Evolutionary conservation across 2,888 invertebrate genomes (phyloP).

Genomic region (Steromphala cineraria): DNA sequence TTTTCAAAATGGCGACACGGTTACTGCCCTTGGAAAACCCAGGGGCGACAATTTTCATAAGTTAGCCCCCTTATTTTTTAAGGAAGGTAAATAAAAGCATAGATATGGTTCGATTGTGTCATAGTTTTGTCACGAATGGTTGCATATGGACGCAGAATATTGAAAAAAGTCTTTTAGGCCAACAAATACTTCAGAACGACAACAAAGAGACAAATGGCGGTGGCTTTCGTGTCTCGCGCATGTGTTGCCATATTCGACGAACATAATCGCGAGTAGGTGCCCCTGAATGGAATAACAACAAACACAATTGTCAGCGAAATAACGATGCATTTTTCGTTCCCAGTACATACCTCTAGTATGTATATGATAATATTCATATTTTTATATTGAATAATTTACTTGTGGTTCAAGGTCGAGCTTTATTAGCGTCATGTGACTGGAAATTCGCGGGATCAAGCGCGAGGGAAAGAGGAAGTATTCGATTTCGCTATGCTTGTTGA

Average conservation of each 20-base stretch:
- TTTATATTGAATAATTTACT: not conserved
- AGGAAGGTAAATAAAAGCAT: not conserved
- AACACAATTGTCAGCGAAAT: too few species aligned
- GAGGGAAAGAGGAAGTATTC: slow-evolving; percentile 1
- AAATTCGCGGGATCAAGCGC: not conserved
- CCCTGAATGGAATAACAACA: not conserved
- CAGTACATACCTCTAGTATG: too few species aligned
- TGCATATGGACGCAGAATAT: not conserved
- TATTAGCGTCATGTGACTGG: slow-evolving; percentile 12
- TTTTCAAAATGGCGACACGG: slow-evolving; percentile 45
- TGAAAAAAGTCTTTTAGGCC: not conserved
- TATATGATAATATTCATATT: not conserved
- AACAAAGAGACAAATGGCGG: slow-evolving; percentile 20
- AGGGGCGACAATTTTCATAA: slow-evolving; percentile 51
- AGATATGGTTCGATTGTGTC: not conserved
- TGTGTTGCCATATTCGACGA: not conserved
- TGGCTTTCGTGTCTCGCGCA: not conserved
- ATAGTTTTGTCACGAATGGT: not conserved
- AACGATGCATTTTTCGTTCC: too few species aligned
- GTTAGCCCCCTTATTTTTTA: slow-evolving; percentile 19
- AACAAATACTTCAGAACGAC: not conserved
- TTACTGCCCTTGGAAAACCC: slow-evolving; percentile 49
- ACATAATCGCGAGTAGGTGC: slow-evolving; percentile 10
- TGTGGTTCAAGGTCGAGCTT: not conserved
- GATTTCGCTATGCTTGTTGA: too few species aligned